Evolutionary conservation across 2,113 vertebrate genomes (phyloP).

Genomic region (Ifrita kowaldi): DNA sequence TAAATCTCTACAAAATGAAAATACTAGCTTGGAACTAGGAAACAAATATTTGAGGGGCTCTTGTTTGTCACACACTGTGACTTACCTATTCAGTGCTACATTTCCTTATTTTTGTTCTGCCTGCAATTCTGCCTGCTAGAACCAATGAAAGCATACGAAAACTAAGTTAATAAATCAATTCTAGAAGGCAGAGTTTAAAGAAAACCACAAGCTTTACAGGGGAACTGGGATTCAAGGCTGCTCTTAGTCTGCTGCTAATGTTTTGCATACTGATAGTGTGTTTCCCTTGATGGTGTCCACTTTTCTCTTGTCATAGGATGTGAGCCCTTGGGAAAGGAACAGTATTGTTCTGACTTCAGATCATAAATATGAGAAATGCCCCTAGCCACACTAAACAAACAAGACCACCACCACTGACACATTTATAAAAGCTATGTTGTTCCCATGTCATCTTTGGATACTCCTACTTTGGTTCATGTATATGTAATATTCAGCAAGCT

Average conservation of each 20-base stretch:
- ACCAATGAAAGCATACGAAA: neutral
- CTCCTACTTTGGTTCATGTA: neutral
- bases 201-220: neutral
- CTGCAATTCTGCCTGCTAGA: neutral
- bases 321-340: neutral
- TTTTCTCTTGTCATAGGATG: neutral
- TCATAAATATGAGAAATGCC: neutral
- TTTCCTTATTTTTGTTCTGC: neutral
- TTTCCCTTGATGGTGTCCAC: rapidly evolving
- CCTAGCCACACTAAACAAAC: neutral
- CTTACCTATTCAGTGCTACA: neutral
- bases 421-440: neutral
- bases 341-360: neutral
- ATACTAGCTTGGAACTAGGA: neutral
- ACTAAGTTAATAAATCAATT: neutral
- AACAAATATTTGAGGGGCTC: neutral
- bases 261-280: neutral
- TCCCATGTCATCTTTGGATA: neutral
- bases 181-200: neutral
- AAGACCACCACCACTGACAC: neutral
- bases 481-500: neutral
- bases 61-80: neutral
- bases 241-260: neutral
- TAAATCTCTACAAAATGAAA: neutral
- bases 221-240: neutral